phyloP scores from a whole-genome alignment of 2,113 vertebrate species.

The Psophia crepitans region DNA sequence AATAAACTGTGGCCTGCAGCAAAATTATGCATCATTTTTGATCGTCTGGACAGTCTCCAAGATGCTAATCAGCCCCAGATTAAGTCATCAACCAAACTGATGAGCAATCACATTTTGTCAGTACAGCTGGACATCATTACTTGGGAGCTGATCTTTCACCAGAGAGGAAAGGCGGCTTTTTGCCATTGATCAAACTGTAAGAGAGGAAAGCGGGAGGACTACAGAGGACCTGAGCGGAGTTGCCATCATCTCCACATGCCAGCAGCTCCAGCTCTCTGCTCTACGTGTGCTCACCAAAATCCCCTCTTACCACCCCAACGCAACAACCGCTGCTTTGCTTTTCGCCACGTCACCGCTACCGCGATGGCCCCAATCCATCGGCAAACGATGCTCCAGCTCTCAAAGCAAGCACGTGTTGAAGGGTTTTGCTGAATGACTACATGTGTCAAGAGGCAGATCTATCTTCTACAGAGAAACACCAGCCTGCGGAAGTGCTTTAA shows the following conservation, averaged over 20 bases:
- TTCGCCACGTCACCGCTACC: rapidly evolving
- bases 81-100: slow-evolving; percentile 52
- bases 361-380: rapidly evolving
- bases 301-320: not conserved
- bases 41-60: slow-evolving; percentile 4
- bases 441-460: rapidly evolving
- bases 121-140: slow-evolving; percentile 50
- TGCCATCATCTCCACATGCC: not conserved
- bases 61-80: slow-evolving; percentile 62
- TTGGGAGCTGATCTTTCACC: not conserved
- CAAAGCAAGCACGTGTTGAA: not conserved
- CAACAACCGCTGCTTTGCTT: rapidly evolving
- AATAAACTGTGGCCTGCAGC: not conserved
- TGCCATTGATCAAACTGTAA: not conserved
- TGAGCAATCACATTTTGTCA: slow-evolving; percentile 45
- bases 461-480: not conserved
- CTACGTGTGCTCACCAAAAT: rapidly evolving
- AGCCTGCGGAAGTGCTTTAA: not conserved
- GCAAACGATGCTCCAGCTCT: rapidly evolving
- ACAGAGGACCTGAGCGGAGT: not conserved
- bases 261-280: not conserved
- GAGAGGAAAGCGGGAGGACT: not conserved
- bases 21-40: not conserved
- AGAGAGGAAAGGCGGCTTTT: not conserved
- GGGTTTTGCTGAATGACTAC: not conserved